Conservation (phyloP, 2,888 invertebrate genomes). For the Brachyptera risi region DNA sequence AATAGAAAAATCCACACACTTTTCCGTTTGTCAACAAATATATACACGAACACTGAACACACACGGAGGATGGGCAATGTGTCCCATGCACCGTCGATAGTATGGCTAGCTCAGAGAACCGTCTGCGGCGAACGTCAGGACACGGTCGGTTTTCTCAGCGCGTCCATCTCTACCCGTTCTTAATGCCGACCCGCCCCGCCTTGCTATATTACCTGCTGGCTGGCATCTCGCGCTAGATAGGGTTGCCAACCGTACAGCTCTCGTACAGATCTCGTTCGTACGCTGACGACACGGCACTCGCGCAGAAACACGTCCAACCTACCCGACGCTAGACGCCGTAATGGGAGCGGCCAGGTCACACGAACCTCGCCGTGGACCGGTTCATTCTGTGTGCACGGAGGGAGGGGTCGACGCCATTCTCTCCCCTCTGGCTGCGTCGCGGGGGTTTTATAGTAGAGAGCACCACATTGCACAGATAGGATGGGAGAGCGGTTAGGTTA, state of each 20-base stretch:
- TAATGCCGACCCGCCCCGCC: constrained; percentile 28
- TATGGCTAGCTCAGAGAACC: too few species aligned
- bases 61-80: neutral
- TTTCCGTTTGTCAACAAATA: too few species aligned
- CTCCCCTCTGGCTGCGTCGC: neutral
- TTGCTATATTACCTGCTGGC: constrained; percentile 30
- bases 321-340: constrained; percentile 29
- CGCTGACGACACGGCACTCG: constrained; percentile 2
- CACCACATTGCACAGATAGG: neutral
- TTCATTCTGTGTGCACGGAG: constrained; percentile 4
- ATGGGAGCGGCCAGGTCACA: constrained; percentile 33
- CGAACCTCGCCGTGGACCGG: constrained; percentile 24
- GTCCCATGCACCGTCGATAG: constrained; percentile 15
- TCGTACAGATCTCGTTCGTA: too few species aligned
- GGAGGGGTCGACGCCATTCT: constrained; percentile 7
- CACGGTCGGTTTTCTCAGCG: constrained; percentile 25
- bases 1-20: constrained; percentile 28
- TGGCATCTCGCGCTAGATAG: constrained; percentile 29
- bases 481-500: too few species aligned
- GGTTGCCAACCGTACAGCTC: too few species aligned
- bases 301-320: constrained; percentile 25
- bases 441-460: neutral
- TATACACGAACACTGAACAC: constrained; percentile 20
- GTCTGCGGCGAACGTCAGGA: constrained; percentile 26
- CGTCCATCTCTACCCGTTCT: constrained; percentile 24